Conservation (phyloP, 2,113 vertebrate genomes). For the Engystomops pustulosus region DNA sequence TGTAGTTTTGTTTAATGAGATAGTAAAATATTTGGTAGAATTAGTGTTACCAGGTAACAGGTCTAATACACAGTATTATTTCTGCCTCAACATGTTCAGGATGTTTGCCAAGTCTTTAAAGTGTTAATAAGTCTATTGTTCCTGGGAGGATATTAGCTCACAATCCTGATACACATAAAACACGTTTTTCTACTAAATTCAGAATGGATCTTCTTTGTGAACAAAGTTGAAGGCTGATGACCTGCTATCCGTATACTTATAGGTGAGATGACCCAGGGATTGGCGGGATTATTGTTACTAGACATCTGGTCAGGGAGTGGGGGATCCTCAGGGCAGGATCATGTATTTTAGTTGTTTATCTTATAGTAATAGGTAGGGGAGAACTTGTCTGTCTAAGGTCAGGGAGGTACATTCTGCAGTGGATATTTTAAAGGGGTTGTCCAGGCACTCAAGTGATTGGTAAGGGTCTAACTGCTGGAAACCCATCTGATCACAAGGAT, state of each 20-base stretch:
- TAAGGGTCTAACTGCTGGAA: too few relatives aligned
- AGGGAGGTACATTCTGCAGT: too few relatives aligned
- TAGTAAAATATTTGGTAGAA: conserved; percentile 15
- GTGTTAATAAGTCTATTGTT: background rate
- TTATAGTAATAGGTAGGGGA: too few relatives aligned
- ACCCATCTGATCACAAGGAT: too few relatives aligned
- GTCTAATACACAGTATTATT: conserved; percentile 20
- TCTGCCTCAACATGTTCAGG: background rate
- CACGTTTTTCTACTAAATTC: background rate
- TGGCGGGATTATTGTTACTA: too few relatives aligned
- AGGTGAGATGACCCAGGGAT: background rate
- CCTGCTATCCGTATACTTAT: background rate
- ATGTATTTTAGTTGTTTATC: too few relatives aligned
- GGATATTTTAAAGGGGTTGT: too few relatives aligned
- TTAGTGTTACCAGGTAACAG: conserved; percentile 41
- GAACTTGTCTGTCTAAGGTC: too few relatives aligned
- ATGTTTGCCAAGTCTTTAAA: background rate
- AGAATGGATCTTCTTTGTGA: background rate
- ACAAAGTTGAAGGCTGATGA: background rate
- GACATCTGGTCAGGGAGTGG: too few relatives aligned
- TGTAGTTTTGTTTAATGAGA: background rate
- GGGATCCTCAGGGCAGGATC: too few relatives aligned
- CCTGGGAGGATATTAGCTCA: background rate
- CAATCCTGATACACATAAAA: background rate
- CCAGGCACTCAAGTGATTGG: too few relatives aligned